Percentiles rank a stretch among this genome's conserved stretches.
Evolutionary conservation across 92 coral and sea anemone genomes (phyloP).

Genomic region (Paramuricea clavata): DNA sequence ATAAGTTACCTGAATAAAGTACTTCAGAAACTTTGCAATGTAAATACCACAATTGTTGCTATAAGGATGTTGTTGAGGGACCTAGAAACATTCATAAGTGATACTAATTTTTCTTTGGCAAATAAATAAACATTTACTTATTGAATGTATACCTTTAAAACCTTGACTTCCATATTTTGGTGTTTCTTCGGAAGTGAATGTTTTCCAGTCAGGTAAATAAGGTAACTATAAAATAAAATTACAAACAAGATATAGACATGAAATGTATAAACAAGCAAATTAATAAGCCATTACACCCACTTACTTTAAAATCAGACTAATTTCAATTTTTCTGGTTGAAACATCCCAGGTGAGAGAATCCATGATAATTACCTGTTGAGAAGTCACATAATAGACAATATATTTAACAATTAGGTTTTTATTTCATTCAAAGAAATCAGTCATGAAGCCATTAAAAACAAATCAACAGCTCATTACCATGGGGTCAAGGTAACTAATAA

Average conservation of each 20-base stretch:
- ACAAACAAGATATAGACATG: too few species aligned
- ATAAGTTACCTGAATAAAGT: constrained; percentile 17
- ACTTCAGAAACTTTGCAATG: constrained; percentile 15
- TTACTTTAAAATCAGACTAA: constrained; percentile 10
- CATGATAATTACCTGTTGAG: constrained; percentile 75
- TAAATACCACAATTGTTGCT: constrained; percentile 25
- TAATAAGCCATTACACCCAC: too few species aligned
- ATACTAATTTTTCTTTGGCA: too few species aligned
- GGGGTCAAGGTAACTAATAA: too few species aligned
- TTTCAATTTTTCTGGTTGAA: constrained; percentile 40
- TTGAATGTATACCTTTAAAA: constrained; percentile 22
- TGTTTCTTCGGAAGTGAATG: neutral
- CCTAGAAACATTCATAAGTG: neutral
- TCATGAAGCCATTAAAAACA: too few species aligned
- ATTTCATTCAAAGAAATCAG: too few species aligned
- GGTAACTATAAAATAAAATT: constrained; percentile 14
- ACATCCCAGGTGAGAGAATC: constrained; percentile 83
- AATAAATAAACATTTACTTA: too few species aligned
- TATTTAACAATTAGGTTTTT: too few species aligned
- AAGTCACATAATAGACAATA: too few species aligned
- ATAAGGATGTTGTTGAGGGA: constrained; percentile 1
- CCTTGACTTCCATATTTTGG: neutral
- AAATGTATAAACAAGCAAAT: too few species aligned
- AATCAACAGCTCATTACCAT: too few species aligned
- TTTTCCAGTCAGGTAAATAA: neutral